Evolutionary conservation across 1,140 invertebrate species (phyloP), one percentile per base, ranked within the genome.

Genomic region (Eriocheir sinensis): DNA sequence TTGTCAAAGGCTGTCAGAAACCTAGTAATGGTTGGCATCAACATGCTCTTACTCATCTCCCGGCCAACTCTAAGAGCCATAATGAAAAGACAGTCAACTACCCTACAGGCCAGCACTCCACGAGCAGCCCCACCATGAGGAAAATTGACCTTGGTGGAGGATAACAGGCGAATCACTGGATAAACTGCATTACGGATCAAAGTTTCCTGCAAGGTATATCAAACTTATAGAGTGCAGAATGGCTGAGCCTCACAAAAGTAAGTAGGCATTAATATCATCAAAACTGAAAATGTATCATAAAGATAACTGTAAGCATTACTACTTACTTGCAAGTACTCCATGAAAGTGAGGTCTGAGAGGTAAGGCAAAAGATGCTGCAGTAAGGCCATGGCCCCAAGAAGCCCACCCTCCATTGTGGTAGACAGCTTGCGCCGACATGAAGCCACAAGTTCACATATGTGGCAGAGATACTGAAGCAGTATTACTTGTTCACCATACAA

Each of bases 401-500:
- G 97, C 1, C 98, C 99, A 41, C 98, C 98, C 97, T 99, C 99
- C 48, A 99, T 97, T 96, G 98, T 98, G 15, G 97, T 97, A 0
- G 98, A 99, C 91, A 99, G 96, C 95, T 98, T 98, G 88, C 97
- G 97, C 91, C 98, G 98, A 95, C 98, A 98, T 2, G 98, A 97
- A 6, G 97, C 97, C 90, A 97, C 97, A 93, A 97, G 96, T 94
- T 99, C 99, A 21, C 98, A 98, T 96, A 99, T 98, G 96, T 99
- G 98, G 0, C 99, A 98, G 90, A 99, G 97, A 96, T 99, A 99
- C 97, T 99, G 99, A 53, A 99, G 97, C 53, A 99, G 97, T 95
- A 99, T 98, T 85, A 99, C 98, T 96, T 99, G 98, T 96, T 99
- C 99, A 83, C 99, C 99, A 97, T 99, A 99, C 95, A 99, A 60